Percentiles rank a stretch among this genome's conserved stretches.
Evolutionary conservation across 1,140 invertebrate species (phyloP).

Genomic region (Wiebesia pumilae): DNA sequence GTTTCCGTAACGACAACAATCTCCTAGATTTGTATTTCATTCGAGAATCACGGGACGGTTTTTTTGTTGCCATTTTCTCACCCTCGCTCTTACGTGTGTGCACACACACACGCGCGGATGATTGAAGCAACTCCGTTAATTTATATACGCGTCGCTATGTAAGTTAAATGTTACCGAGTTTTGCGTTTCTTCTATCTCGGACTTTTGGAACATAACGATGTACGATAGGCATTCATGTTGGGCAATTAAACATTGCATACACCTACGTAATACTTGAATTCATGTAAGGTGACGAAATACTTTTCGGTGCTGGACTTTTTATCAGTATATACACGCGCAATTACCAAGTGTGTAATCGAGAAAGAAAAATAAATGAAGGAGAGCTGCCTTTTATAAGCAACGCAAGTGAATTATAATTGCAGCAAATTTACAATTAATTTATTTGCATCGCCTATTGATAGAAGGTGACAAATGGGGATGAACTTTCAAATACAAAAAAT

Average conservation of each 20-base stretch:
- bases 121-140: constrained; percentile 23
- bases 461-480: not conserved
- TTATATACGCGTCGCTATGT: not conserved
- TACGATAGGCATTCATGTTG: not conserved
- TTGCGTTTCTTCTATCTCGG: constrained; percentile 9
- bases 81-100: not conserved
- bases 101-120: not conserved
- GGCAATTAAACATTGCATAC: not conserved
- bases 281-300: constrained; percentile 18
- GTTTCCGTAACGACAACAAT: not conserved
- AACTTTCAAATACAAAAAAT: constrained; percentile 10
- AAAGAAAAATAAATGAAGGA: not conserved
- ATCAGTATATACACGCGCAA: not conserved
- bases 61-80: not conserved
- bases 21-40: not conserved
- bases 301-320: constrained; percentile 7
- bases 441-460: not conserved
- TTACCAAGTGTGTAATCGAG: not conserved
- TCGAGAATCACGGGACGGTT: not conserved
- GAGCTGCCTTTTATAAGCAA: not conserved
- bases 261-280: constrained; percentile 25
- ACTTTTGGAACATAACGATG: not conserved
- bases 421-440: not conserved
- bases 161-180: not conserved
- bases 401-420: constrained; percentile 2